Evolutionary conservation across 2,888 invertebrate species (phyloP), one percentile per base, ranked within the genome.

Genomic region (Clostera curtula): DNA sequence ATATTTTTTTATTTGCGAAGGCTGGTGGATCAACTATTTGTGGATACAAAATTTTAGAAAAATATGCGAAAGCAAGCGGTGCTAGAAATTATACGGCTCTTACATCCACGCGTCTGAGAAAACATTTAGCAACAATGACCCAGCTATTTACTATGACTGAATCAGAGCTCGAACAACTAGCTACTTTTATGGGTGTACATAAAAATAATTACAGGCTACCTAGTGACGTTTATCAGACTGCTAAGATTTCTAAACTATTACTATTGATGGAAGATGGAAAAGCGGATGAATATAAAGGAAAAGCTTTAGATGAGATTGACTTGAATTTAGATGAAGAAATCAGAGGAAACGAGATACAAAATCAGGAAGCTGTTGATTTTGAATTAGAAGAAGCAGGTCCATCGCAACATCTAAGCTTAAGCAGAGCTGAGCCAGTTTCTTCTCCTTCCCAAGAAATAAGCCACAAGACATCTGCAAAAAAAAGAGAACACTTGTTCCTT

Each of bases 121-220:
- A 47, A 33, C 44, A 47, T 33, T 24, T 43, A 20, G 45, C 45
- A 6, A 43, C 45, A 5, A 21, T 42, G 14, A 35, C 42, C 5
- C 36, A 43, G 13, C 5, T 38, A 21, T 40, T 43, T 25, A 30
- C 13, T 13, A 40, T 40, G 37, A 30, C 19, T 6, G 35, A 43
- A 24, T 13, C 18, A 1, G 25, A 25, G 3, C 8, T 40, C 5
- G 36, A 43, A 30, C 38, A 40, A 28, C 14, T 38, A 11, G 32
- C 36, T 16, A 34, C 26, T 9, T 45, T 38, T 32, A 45, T 40
- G 38, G 44, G 12, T 8, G 25, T 32, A 3, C 45, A 43, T 20
- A 36, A 29, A 29, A 15, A 40, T 16, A 28, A 31, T 24, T 37
- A 36, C 17, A 31, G 38, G 12, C 20, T 38, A 21, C 34, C 37